Percentiles rank a stretch among this genome's conserved stretches.
phyloP scores from a whole-genome alignment of 2,888 invertebrate species.

The Cantharis rustica region DNA sequence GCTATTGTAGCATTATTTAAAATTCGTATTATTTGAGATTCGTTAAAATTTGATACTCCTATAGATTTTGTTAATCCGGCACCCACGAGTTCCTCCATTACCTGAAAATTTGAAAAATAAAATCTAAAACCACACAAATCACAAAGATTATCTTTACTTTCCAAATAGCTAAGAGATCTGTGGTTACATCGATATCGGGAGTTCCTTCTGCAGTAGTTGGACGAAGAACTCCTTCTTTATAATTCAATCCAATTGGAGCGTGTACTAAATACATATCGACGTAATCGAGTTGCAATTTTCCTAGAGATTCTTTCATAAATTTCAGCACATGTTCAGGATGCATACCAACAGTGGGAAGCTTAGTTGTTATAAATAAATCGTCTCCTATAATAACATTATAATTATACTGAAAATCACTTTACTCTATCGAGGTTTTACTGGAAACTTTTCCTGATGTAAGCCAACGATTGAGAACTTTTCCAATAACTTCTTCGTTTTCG shows the following conservation, averaged over 20 bases:
- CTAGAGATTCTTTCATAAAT: slow-evolving; percentile 66
- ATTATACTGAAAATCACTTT: too few relatives aligned
- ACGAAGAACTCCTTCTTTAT: slow-evolving; percentile 66
- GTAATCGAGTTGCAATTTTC: slow-evolving; percentile 71
- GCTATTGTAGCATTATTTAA: slow-evolving; percentile 61
- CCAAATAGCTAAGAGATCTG: slow-evolving; percentile 74
- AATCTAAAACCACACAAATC: neutral
- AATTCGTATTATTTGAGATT: slow-evolving; percentile 69
- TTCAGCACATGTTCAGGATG: slow-evolving; percentile 64
- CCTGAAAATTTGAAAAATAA: slow-evolving; percentile 1
- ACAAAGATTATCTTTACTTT: slow-evolving; percentile 56
- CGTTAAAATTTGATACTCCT: slow-evolving; percentile 81
- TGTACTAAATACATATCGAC: slow-evolving; percentile 80
- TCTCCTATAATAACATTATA: slow-evolving; percentile 59
- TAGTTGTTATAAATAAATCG: slow-evolving; percentile 78
- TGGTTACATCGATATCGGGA: slow-evolving; percentile 59
- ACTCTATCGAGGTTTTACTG: neutral
- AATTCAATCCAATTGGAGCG: slow-evolving; percentile 67
- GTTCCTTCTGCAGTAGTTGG: slow-evolving; percentile 64
- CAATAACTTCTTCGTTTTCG: slow-evolving; percentile 69
- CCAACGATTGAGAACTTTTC: slow-evolving; percentile 50
- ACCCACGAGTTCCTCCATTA: slow-evolving; percentile 60
- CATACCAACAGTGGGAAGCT: slow-evolving; percentile 68
- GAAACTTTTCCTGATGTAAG: neutral
- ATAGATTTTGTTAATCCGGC: slow-evolving; percentile 72